Conservation (phyloP, 2,113 vertebrate genomes). For the Myrmecobius fasciatus region DNA sequence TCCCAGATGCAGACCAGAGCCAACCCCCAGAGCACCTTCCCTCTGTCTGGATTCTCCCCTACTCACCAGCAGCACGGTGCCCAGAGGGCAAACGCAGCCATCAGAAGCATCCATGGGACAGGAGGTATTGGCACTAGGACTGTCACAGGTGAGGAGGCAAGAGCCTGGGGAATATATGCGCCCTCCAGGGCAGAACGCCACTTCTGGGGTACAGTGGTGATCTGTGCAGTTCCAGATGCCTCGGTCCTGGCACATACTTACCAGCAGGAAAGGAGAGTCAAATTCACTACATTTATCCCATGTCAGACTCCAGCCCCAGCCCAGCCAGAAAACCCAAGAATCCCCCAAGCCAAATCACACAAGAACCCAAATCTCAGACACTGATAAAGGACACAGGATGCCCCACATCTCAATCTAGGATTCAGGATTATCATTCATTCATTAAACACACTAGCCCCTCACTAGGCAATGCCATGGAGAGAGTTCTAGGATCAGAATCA, state of each 20-base stretch:
- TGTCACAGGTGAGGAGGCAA: conserved; percentile 91
- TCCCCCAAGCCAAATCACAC: background rate
- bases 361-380: background rate
- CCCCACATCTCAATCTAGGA: background rate
- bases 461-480: background rate
- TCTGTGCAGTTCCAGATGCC: conserved; percentile 89
- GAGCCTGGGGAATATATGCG: conserved; percentile 86
- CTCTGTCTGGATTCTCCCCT: background rate
- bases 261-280: background rate
- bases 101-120: conserved; percentile 82
- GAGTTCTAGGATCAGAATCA: background rate
- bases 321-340: background rate
- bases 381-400: background rate
- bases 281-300: background rate
- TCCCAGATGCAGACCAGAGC: no score
- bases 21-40: background rate
- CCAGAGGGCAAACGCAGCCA: conserved; percentile 90
- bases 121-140: conserved; percentile 67
- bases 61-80: conserved; percentile 88
- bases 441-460: background rate
- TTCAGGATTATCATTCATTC: background rate
- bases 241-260: conserved; percentile 64
- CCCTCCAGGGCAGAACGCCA: conserved; percentile 84
- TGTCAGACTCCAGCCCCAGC: background rate
- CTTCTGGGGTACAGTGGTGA: conserved; percentile 76